Percentiles rank a stretch among this genome's conserved stretches.
Evolutionary conservation across 2,797 vertebrate species (phyloP).

Genomic region (Gastrophryne carolinensis): DNA sequence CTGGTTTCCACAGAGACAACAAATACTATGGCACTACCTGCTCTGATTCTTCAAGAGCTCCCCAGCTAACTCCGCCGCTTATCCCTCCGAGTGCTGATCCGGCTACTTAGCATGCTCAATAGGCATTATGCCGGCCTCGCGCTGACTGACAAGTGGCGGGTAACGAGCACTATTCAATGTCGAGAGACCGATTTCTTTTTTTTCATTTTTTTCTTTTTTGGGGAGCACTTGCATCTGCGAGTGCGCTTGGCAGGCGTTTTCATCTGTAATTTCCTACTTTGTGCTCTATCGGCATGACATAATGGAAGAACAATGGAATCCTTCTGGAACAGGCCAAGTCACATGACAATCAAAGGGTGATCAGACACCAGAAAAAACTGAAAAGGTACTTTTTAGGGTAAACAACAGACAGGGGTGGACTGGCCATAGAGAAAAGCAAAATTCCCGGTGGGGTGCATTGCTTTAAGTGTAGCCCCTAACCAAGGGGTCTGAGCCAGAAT

Average conservation of each 20-base stretch:
- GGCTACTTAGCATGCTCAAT: conserved; percentile 30
- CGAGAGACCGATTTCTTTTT: too few species aligned
- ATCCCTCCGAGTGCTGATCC: conserved; percentile 47
- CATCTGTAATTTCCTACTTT: not conserved
- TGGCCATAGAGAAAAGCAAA: too few species aligned
- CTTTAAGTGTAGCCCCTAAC: too few species aligned
- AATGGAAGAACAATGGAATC: not conserved
- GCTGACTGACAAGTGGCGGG: conserved; percentile 25
- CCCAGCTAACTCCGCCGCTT: conserved; percentile 31
- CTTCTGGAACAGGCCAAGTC: not conserved
- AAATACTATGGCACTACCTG: conserved; percentile 12
- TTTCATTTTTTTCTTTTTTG: not conserved
- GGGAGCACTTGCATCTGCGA: not conserved
- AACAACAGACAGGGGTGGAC: too few species aligned
- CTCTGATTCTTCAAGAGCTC: conserved; percentile 27
- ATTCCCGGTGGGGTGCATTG: too few species aligned
- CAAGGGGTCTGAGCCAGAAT: too few species aligned
- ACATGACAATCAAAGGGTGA: too few species aligned
- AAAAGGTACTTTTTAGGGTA: too few species aligned
- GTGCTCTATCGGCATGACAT: too few species aligned
- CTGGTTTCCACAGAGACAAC: conserved; percentile 50
- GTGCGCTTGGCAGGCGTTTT: not conserved
- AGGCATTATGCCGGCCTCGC: not conserved
- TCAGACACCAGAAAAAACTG: too few species aligned
- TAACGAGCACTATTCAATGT: not conserved